Base-by-base conservation (phyloP, 2,888 invertebrate species). In the Embidobia sp. region DNA sequence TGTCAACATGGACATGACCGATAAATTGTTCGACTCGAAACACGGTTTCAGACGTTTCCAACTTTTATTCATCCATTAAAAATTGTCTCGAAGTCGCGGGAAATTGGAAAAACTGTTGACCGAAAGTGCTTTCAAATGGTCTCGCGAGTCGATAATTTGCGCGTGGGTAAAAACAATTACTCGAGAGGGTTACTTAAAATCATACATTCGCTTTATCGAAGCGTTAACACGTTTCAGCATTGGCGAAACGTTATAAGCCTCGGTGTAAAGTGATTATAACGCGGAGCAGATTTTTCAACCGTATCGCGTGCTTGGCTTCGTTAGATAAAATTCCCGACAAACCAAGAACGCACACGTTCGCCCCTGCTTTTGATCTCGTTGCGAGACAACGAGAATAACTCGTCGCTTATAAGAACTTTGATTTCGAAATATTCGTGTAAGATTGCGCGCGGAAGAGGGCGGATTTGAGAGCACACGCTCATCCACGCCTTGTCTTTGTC, bases 201-300 rank as follows among this genome's bases (percentile, higher is more conserved):
- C 42, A 13, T 29, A 22, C 19, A 26, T 26, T 35, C 27, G 10
- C 22, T 29, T 42, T 42, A 42, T 40, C 29, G 31, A 16, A 8
- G 1, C 29, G 18, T 57, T 57, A 42, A 31, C 42, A 13, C 16
- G 6, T 1, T 27, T 26, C 5, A 8, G n/a, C 37, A 48, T 49
- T 27, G 40, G 42, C 40, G 61, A 29, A 70, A 61, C 27, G 53
- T 61, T 70, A 70, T 53, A 35, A 6, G 18, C 31, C 7, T 6
- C 31, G 13, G 11, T n/a, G 33, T 13, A 59, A 51, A 10, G 42
- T 70, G 49, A 70, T 70, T 70, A 59, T 44, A 61, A 26, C 46
- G 22, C 16, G 15, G 19, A 44, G 35, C 11, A 48, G 51, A 67
- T 75, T 75, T 66, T 75, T 75, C 53, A 67, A 42, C 63, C 7